These are phyloP conservation scores for Sardina pilchardus DNA, from an alignment of 2,113 vertebrate genomes.

Conservation along the genomic window DNA sequence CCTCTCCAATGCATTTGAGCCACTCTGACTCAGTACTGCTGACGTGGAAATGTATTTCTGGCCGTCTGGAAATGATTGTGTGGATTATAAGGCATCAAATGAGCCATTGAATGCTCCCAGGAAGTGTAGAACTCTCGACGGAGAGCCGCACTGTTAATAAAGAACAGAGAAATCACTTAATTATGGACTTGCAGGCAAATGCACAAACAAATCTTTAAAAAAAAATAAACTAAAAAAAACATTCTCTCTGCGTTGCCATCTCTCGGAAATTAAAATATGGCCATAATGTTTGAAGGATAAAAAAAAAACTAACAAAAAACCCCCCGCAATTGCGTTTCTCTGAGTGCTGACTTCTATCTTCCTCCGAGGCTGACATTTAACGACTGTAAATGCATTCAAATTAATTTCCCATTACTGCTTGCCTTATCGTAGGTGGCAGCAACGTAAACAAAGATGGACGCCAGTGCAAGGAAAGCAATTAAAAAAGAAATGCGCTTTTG, in stretches of 20 bases:
- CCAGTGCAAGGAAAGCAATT: conserved; percentile 61
- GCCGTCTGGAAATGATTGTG: not conserved
- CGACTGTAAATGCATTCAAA: conserved; percentile 56
- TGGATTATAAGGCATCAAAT: not conserved
- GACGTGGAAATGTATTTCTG: not conserved
- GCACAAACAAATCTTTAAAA: not conserved
- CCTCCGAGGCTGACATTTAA: conserved; percentile 45
- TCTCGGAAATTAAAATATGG: not conserved
- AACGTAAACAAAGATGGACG: conserved; percentile 62
- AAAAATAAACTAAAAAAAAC: not conserved
- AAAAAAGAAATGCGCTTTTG: conserved; percentile 58
- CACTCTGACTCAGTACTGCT: not conserved
- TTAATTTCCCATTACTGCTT: conserved; percentile 60
- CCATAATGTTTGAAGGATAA: conserved; percentile 16
- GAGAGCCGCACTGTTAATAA: not conserved
- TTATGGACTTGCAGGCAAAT: not conserved
- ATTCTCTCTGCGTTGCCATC: not conserved
- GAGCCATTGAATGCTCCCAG: not conserved
- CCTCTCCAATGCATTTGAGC: not conserved
- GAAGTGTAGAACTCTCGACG: not conserved
- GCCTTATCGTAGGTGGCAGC: conserved; percentile 57
- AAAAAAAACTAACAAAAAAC: not conserved
- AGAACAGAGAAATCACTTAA: conserved; percentile 19
- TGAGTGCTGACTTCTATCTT: conserved; percentile 24
- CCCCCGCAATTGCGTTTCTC: conserved; percentile 22